Base-by-base conservation (phyloP, 2,888 invertebrate species). In the Apoderus coryli region DNA sequence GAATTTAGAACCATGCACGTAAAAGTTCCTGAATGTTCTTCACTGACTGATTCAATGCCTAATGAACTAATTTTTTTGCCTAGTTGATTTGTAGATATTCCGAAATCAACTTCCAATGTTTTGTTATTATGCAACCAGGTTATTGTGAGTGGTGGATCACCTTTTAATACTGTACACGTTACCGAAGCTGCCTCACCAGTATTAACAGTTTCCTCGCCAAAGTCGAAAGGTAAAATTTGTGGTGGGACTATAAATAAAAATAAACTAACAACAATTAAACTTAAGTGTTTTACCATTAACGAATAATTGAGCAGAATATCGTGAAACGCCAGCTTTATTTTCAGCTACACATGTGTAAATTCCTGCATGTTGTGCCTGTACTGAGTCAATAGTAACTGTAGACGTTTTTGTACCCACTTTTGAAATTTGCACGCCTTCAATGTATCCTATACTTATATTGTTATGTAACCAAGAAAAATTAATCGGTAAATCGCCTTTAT, bases 381-480 rank as follows among this genome's bases (percentile, higher is more conserved):
- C 70, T 7, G 67, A 58, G 51, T 64, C 69, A 42, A 76, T 72
- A 64, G 65, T 54, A 62, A 71, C 65, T 12, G 71, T 64, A 45
- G 70, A 72, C 24, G 72, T 65, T 56, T 72, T 67, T 47, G 68
- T 70, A 36, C 68, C 71, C 38, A 65, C 68, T 29, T 63, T 64
- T 12, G 65, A 60, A 32, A 65, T 57, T n/a, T 65, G 58, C 25
- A 74, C 59, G 30, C 59, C 61, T 40, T 62, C 64, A 42, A 61
- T 64, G 41, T 47, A 53, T 42, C 63, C 64, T 10, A 66, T 46
- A 11, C 37, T 57, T n/a, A 36, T 54, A 43, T 69, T 63, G 54
- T 82, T 76, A 54, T 79, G 74, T 47, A 67, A 69, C 85, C 85
- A 86, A 29, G 64, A 66, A 34, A 86, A 73, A 41, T 66, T 67